phyloP scores from a whole-genome alignment of 2,888 invertebrate genomes.

The Hanleya hanleyi region DNA sequence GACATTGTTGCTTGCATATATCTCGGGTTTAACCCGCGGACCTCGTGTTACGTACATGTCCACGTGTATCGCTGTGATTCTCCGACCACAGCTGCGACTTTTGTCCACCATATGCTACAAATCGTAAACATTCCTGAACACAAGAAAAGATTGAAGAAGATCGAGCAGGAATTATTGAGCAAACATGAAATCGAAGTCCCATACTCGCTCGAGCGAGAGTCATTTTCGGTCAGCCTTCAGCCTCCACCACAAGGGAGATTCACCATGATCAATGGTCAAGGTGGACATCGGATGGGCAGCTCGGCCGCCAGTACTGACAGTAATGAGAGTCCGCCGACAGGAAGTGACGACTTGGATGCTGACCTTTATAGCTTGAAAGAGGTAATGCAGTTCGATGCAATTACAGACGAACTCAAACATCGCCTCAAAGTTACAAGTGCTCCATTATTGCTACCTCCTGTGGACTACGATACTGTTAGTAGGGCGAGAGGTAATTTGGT shows the following conservation, averaged over 20 bases:
- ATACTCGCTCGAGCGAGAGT: not conserved
- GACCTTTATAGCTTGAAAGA: conserved; percentile 58
- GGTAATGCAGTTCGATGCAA: conserved; percentile 84
- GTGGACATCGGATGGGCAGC: conserved; percentile 49
- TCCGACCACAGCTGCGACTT: conserved; percentile 90
- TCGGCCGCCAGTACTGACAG: conserved; percentile 44
- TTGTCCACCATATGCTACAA: conserved; percentile 88
- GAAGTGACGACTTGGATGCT: conserved; percentile 59
- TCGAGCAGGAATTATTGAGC: conserved; percentile 77
- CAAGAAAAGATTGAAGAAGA: conserved; percentile 87
- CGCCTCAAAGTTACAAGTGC: conserved; percentile 76
- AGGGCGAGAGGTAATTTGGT: conserved; percentile 84
- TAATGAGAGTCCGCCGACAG: conserved; percentile 48
- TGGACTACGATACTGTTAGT: conserved; percentile 95
- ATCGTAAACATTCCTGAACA: conserved; percentile 88
- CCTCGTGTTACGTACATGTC: conserved; percentile 94
- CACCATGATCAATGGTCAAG: conserved; percentile 43
- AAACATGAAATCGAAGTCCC: conserved; percentile 58
- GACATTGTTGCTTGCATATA: conserved; percentile 96
- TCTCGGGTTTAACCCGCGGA: conserved; percentile 93
- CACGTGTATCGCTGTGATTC: conserved; percentile 97
- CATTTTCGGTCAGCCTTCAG: conserved; percentile 14
- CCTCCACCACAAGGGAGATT: conserved; percentile 20
- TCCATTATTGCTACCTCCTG: conserved; percentile 91
- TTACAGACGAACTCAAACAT: conserved; percentile 91